Conservation (phyloP, 2,797 vertebrate genomes). For the Ibycter americanus region DNA sequence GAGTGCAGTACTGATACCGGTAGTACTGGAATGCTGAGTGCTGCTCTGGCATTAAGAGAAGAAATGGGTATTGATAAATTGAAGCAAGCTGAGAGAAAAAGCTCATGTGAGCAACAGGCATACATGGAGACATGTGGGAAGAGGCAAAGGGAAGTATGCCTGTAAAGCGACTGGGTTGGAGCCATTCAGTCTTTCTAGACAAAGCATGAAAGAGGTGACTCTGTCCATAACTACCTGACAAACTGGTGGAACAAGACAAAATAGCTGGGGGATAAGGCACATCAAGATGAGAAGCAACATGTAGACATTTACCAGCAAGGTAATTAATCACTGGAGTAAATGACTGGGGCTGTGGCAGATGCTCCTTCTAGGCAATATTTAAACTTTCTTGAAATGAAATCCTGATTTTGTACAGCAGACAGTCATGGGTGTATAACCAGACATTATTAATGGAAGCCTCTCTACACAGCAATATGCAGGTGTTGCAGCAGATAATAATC, state of each 20-base stretch:
- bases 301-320: not conserved
- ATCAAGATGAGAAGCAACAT: not conserved
- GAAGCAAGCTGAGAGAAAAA: not conserved
- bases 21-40: not conserved
- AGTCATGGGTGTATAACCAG: not conserved
- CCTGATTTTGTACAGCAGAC: not conserved
- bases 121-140: not conserved
- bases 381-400: not conserved
- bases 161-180: not conserved
- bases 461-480: not conserved
- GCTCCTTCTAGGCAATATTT: not conserved
- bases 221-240: not conserved
- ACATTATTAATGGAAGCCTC: not conserved
- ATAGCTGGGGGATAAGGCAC: not conserved
- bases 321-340: not conserved
- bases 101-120: not conserved
- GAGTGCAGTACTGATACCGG: not conserved
- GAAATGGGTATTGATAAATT: not conserved
- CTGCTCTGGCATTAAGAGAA: not conserved
- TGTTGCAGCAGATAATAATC: not conserved
- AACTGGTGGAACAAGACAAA: not conserved
- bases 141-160: not conserved
- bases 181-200: not conserved
- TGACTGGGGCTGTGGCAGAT: not conserved
- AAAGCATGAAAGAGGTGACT: not conserved